phyloP scores from a whole-genome alignment of 2,888 invertebrate species.

The Campopleginae sp. region DNA sequence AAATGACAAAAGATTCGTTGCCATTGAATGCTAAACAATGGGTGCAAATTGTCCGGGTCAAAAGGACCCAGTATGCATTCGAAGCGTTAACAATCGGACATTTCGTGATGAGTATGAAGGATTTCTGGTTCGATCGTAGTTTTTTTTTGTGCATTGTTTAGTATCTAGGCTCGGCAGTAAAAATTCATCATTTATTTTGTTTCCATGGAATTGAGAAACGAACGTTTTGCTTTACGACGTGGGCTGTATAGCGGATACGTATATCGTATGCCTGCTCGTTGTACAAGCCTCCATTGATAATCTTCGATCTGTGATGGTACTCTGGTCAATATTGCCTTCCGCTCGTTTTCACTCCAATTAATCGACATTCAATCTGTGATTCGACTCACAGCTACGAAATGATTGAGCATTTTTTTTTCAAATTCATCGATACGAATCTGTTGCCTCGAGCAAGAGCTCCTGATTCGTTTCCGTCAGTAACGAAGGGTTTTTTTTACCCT shows the following conservation, averaged over 20 bases:
- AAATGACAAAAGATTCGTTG: too few relatives aligned
- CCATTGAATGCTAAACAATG: too few relatives aligned
- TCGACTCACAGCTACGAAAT: conserved; percentile 24
- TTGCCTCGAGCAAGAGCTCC: conserved; percentile 34
- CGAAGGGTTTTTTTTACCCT: conserved; percentile 32
- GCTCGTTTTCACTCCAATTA: conserved; percentile 63
- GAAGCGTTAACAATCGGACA: too few relatives aligned
- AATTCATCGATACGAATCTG: conserved; percentile 42
- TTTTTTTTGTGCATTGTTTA: too few relatives aligned
- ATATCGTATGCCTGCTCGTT: background rate
- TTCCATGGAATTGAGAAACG: background rate
- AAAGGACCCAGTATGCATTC: too few relatives aligned
- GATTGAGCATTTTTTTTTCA: conserved; percentile 37
- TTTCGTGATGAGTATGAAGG: too few relatives aligned
- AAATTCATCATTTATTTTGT: background rate
- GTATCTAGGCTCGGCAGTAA: too few relatives aligned
- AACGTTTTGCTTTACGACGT: background rate
- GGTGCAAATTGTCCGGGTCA: too few relatives aligned
- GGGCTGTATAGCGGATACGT: background rate
- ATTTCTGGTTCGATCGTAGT: too few relatives aligned
- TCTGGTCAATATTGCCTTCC: conserved; percentile 42
- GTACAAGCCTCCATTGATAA: conserved; percentile 25
- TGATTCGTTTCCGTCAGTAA: conserved; percentile 54
- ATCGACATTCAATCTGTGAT: conserved; percentile 60
- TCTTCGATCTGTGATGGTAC: conserved; percentile 38